Percentiles rank a stretch among this genome's conserved stretches.
Evolutionary conservation across 2,888 invertebrate genomes (phyloP).

Genomic region (Drosophila infuscata): DNA sequence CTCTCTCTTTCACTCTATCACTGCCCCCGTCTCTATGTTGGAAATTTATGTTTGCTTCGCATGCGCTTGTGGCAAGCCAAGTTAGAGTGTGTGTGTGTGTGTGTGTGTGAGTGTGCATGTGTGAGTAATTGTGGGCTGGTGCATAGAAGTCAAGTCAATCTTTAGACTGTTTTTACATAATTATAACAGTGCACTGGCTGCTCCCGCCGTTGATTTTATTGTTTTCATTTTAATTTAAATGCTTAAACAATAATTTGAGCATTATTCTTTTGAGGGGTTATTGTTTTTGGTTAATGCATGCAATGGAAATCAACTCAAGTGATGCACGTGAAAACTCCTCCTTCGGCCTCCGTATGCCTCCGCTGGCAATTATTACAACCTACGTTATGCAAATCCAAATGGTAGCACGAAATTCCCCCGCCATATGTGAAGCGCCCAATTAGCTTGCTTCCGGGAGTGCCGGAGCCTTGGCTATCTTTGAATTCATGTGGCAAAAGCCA

Average conservation of each 20-base stretch:
- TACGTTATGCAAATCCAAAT: conserved; percentile 65
- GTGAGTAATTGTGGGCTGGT: conserved; percentile 16
- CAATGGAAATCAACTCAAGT: conserved; percentile 47
- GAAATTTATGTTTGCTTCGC: conserved; percentile 75
- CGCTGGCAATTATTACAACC: conserved; percentile 54
- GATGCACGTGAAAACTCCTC: conserved; percentile 30
- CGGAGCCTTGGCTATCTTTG: conserved; percentile 31
- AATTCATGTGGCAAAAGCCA: conserved; percentile 69
- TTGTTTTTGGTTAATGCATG: conserved; percentile 80
- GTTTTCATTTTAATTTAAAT: conserved; percentile 76
- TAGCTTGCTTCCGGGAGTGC: conserved; percentile 59
- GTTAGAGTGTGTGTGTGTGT: conserved; percentile 13
- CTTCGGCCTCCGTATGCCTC: conserved; percentile 11
- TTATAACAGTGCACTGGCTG: conserved; percentile 73
- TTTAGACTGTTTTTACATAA: conserved; percentile 80
- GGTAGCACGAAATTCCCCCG: conserved; percentile 37
- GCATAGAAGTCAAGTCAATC: conserved; percentile 77
- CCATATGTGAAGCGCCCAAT: conserved; percentile 58
- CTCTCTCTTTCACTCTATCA: conserved; percentile 27
- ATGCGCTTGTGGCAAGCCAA: conserved; percentile 58
- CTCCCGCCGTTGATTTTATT: conserved; percentile 58
- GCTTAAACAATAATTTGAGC: conserved; percentile 80
- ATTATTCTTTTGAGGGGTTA: conserved; percentile 69
- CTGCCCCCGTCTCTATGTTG: conserved; percentile 14
- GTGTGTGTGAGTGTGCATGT: conserved; percentile 21